Evolutionary conservation across 2,113 vertebrate species (phyloP), one percentile per base, ranked within the genome.

Genomic region (Plestiodon gilberti): DNA sequence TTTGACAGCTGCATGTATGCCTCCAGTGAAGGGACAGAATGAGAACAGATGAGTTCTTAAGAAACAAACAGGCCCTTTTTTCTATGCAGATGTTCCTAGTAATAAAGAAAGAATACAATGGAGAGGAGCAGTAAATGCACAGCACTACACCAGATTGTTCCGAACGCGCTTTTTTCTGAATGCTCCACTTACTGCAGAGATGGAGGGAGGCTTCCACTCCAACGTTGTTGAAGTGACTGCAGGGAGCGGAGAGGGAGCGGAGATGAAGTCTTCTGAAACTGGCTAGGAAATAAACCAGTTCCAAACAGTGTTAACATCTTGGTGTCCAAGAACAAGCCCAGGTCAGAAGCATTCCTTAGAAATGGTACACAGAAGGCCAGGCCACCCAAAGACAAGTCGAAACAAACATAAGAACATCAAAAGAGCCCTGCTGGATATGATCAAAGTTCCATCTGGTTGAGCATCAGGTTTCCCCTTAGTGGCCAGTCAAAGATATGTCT

Each of bases 61-160:
- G 64, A 79, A 82, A 20, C 28, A 84, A 88, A 18, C 6, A 62
- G 20, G 23, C 22, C 25, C 79, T 33, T 48, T 67, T 17, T 6
- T 57, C 87, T 88, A 70, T 10, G 4, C 9, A 88, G 11, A 35
- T 71, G 8, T 83, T 3, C 15, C 79, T 59, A 70, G 33, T 59
- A 88, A 77, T 87, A 76, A 86, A 91, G 90, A 57, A 22, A 84
- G 86, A 90, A 87, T 13, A 28, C 8, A 57, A 85, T 62, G 40
- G 23, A 91, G 82, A 81, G 2, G 33, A 57, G 83, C 55, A 55
- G 59, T 82, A 89, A 88, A 80, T 11, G 4, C 33, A 20, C 88
- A 52, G 62, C 70, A n/a, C 82, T 48, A 75, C 88, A 65, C 23
- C 25, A 22, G 89, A 61, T 38, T 64, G 23, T 82, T 84, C 62